Percentiles rank a stretch among this genome's conserved stretches.
Evolutionary conservation across 2,797 vertebrate genomes (phyloP).

Genomic region (Anguilla pacifica): DNA sequence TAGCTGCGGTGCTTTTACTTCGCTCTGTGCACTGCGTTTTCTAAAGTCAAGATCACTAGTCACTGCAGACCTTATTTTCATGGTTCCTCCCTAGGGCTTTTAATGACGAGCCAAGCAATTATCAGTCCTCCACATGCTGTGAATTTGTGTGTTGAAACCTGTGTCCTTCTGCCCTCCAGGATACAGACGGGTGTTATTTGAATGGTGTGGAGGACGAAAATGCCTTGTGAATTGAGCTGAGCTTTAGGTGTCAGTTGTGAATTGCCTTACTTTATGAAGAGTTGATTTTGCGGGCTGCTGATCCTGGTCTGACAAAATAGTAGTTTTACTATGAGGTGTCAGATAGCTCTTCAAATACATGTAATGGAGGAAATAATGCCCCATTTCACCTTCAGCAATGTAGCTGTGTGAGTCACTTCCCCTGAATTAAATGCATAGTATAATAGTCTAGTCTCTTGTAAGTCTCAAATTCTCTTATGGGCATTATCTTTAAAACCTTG

Average conservation of each 20-base stretch:
- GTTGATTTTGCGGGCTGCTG: background rate
- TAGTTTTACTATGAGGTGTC: background rate
- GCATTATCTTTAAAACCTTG: background rate
- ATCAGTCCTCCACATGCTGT: conserved; percentile 48
- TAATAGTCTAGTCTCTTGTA: background rate
- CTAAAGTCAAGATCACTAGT: conserved; percentile 51
- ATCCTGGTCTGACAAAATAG: conserved; percentile 8
- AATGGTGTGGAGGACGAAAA: conserved; percentile 21
- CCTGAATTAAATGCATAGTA: background rate
- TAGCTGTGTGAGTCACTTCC: background rate
- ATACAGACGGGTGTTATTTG: conserved; percentile 44
- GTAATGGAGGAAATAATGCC: conserved; percentile 35
- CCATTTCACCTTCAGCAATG: conserved; percentile 33
- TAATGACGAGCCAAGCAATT: conserved; percentile 62
- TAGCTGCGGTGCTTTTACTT: conserved; percentile 44
- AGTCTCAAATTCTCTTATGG: too few relatives aligned
- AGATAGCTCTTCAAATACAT: background rate
- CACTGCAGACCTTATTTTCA: conserved; percentile 50
- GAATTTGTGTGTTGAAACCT: conserved; percentile 66
- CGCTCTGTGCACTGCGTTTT: conserved; percentile 43
- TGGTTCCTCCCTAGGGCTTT: conserved; percentile 55
- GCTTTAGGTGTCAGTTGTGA: background rate
- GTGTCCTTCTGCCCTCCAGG: conserved; percentile 52
- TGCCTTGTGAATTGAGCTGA: background rate
- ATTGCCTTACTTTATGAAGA: background rate